Percentiles rank a stretch among this genome's conserved stretches.
These are phyloP conservation scores for Lepidostoma basale DNA, from an alignment of 1,140 invertebrate genomes.

Conservation along the genomic window DNA sequence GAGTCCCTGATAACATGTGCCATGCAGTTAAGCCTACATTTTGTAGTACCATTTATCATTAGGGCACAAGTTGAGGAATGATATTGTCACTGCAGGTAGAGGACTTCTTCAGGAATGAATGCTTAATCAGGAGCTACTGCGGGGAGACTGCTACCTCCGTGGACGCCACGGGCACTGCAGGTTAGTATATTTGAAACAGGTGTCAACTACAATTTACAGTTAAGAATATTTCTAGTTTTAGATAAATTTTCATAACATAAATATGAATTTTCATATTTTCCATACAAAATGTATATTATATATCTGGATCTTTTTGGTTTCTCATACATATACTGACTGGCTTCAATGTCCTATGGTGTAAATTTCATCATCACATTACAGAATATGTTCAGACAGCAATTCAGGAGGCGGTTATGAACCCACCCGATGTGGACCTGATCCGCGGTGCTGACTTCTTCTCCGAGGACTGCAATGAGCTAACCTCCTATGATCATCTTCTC, in stretches of 20 bases:
- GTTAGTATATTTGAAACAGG: neutral
- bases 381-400: neutral
- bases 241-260: neutral
- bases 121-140: neutral
- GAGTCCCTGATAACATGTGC: no score
- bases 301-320: neutral
- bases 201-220: neutral
- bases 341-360: neutral
- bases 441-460: neutral
- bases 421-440: neutral
- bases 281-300: no score
- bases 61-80: no score
- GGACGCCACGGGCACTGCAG: neutral
- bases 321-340: neutral
- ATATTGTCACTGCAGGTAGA: no score
- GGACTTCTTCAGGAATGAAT: neutral
- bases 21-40: no score
- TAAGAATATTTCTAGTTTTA: neutral
- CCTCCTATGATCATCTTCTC: neutral
- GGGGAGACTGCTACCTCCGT: slow-evolving; percentile 2
- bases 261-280: neutral
- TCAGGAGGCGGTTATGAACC: neutral
- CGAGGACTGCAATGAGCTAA: no score
- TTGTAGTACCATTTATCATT: no score
- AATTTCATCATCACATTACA: neutral